Evolutionary conservation across 2,113 vertebrate genomes (phyloP).

Genomic region (Triplophysa dalaica): DNA sequence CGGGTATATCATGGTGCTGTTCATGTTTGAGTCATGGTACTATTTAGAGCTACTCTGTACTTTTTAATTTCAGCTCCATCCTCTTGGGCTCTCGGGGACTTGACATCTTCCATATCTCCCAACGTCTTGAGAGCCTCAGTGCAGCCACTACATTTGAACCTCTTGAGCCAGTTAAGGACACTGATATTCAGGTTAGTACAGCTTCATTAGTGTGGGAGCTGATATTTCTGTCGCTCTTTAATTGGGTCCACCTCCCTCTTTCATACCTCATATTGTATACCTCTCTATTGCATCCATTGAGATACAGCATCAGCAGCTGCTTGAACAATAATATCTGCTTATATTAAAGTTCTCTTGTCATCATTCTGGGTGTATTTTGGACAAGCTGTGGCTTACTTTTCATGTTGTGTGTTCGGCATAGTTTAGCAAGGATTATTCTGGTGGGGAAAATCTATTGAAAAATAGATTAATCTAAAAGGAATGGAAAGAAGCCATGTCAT

Average conservation of each 20-base stretch:
- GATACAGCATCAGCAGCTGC: not conserved
- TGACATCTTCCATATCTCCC: slow-evolving; percentile 96
- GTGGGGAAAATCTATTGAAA: not conserved
- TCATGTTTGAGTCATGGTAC: too few relatives aligned
- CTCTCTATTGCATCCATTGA: not conserved
- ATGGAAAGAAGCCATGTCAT: not conserved
- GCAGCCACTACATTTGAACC: slow-evolving; percentile 97
- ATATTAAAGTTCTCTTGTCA: not conserved
- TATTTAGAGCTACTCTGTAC: not conserved
- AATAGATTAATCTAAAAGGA: not conserved
- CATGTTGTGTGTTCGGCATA: not conserved
- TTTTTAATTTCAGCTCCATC: slow-evolving; percentile 79
- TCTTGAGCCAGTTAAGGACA: slow-evolving; percentile 96
- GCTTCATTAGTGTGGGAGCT: not conserved
- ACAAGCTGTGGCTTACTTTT: not conserved
- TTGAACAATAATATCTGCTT: not conserved
- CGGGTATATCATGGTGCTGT: too few relatives aligned
- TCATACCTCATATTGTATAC: not conserved
- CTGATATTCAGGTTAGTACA: slow-evolving; percentile 90
- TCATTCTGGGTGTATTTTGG: not conserved
- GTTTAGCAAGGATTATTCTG: not conserved
- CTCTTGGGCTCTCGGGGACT: slow-evolving; percentile 93
- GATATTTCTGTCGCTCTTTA: not conserved
- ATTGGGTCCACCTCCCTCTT: not conserved
- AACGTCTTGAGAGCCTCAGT: slow-evolving; percentile 91